These are phyloP conservation scores for Hydrotaea diabolus DNA, from an alignment of 2,888 invertebrate species.

Conservation along the genomic window DNA sequence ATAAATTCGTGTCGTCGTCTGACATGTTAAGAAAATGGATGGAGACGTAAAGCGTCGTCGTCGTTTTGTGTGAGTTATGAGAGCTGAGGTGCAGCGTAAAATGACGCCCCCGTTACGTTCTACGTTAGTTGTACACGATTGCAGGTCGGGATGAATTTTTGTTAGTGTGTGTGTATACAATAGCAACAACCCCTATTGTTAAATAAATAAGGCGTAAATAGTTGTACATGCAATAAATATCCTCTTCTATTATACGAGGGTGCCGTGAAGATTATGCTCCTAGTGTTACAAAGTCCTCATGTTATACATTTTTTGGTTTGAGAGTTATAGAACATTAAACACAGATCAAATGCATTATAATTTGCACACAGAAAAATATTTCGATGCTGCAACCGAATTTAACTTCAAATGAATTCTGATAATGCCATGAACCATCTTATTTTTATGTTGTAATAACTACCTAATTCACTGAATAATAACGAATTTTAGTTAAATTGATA, in stretches of 20 bases:
- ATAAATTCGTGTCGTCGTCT: too few relatives aligned
- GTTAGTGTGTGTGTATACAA: not conserved
- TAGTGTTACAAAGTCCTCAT: too few relatives aligned
- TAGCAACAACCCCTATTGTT: slow-evolving; percentile 10
- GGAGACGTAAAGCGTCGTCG: not conserved
- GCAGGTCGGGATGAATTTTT: not conserved
- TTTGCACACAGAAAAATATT: too few relatives aligned
- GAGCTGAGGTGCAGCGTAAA: not conserved
- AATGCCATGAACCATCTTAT: too few relatives aligned
- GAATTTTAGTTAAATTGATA: too few relatives aligned
- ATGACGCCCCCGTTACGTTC: slow-evolving; percentile 6
- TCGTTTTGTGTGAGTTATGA: not conserved
- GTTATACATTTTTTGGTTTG: too few relatives aligned
- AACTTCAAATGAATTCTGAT: too few relatives aligned
- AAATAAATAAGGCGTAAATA: slow-evolving; percentile 28
- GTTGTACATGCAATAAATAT: not conserved
- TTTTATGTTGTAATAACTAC: too few relatives aligned
- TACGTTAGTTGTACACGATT: not conserved
- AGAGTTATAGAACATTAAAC: too few relatives aligned
- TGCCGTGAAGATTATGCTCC: not conserved
- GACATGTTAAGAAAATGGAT: not conserved
- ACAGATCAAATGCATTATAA: too few relatives aligned
- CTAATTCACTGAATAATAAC: too few relatives aligned
- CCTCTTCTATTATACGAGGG: not conserved
- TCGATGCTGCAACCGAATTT: too few relatives aligned